phyloP scores from a whole-genome alignment of 2,113 vertebrate species.

The Brienomyrus brachyistius region DNA sequence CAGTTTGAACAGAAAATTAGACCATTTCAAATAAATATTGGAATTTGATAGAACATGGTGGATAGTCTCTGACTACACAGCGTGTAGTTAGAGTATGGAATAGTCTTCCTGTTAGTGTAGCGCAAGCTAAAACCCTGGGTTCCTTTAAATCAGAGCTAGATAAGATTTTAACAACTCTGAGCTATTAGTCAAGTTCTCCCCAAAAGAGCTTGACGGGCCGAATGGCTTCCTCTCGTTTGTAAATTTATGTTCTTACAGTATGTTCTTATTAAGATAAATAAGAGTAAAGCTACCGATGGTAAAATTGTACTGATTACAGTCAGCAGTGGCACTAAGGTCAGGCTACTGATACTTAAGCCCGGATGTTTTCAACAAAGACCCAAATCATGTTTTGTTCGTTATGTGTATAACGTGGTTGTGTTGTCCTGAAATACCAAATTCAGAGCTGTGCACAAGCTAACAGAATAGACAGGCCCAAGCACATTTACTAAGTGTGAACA shows the following conservation, averaged over 20 bases:
- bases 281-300: not conserved
- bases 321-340: not conserved
- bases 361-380: not conserved
- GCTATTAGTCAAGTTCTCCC: too few relatives aligned
- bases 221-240: too few relatives aligned
- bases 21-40: not conserved
- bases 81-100: too few relatives aligned
- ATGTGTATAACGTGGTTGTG: not conserved
- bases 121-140: too few relatives aligned
- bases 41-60: not conserved
- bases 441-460: not conserved
- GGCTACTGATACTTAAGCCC: not conserved
- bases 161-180: too few relatives aligned
- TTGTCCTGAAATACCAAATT: not conserved
- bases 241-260: too few relatives aligned
- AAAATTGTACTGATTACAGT: not conserved
- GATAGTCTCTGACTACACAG: not conserved
- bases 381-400: not conserved
- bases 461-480: not conserved
- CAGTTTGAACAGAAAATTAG: not conserved
- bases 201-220: too few relatives aligned
- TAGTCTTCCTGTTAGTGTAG: too few relatives aligned
- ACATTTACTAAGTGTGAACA: not conserved
- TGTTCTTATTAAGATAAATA: too few relatives aligned
- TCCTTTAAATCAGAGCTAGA: too few relatives aligned